These are phyloP conservation scores for Polymixis flavicincta DNA, from an alignment of 2,888 invertebrate genomes.

Conservation along the genomic window DNA sequence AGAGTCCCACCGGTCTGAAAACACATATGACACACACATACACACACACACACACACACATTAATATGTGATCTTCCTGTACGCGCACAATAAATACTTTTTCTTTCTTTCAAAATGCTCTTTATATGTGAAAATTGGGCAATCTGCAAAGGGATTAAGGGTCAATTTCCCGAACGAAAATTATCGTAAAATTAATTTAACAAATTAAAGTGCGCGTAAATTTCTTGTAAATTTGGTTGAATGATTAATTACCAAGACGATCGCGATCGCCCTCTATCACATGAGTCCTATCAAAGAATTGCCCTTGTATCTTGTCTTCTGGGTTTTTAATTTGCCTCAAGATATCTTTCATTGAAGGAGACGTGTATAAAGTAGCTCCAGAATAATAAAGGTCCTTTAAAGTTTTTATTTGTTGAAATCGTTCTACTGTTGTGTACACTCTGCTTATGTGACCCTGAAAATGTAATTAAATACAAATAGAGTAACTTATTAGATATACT, in stretches of 20 bases:
- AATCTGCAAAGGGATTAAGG: too few relatives aligned
- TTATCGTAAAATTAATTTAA: too few relatives aligned
- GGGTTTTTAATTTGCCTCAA: constrained; percentile 57
- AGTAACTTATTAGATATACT: background rate
- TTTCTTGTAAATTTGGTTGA: too few relatives aligned
- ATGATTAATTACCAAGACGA: constrained; percentile 57
- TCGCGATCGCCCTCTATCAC: constrained; percentile 33
- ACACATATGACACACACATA: too few relatives aligned
- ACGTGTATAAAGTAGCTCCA: constrained; percentile 64
- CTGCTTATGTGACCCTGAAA: constrained; percentile 77
- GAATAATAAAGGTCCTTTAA: constrained; percentile 67
- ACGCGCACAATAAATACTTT: too few relatives aligned
- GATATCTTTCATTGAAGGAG: constrained; percentile 66
- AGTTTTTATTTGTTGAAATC: constrained; percentile 65
- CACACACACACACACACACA: too few relatives aligned
- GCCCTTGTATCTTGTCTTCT: constrained; percentile 49
- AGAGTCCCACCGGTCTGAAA: too few relatives aligned
- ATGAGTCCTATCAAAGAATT: constrained; percentile 50
- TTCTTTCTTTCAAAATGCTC: too few relatives aligned
- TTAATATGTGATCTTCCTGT: too few relatives aligned
- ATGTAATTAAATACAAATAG: background rate
- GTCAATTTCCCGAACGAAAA: too few relatives aligned
- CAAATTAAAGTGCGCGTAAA: too few relatives aligned
- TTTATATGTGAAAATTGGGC: too few relatives aligned
- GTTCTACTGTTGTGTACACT: constrained; percentile 73